These are phyloP conservation scores for Patella ulyssiponensis DNA, from an alignment of 2,888 invertebrate species.

Conservation along the genomic window DNA sequence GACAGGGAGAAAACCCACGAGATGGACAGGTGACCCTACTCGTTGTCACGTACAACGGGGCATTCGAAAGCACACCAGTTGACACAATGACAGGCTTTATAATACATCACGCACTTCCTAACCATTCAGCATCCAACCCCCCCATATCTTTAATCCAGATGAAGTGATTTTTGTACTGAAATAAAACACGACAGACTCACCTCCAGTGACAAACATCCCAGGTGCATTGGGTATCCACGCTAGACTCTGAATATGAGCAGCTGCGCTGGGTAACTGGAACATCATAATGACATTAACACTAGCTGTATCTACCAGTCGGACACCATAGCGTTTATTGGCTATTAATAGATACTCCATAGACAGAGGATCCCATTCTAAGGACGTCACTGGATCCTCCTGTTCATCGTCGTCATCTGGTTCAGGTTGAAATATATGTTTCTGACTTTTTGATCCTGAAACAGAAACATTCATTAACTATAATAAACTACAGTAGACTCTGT, in stretches of 20 bases:
- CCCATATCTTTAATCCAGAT: too few relatives aligned
- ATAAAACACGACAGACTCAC: conserved; percentile 47
- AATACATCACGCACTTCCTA: too few relatives aligned
- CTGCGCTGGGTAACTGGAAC: conserved; percentile 70
- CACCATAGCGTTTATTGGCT: conserved; percentile 59
- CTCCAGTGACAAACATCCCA: conserved; percentile 74
- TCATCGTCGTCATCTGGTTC: conserved; percentile 53
- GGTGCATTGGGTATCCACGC: conserved; percentile 73
- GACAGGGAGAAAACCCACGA: too few relatives aligned
- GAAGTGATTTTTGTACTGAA: not conserved
- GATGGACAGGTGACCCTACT: too few relatives aligned
- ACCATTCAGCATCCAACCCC: too few relatives aligned
- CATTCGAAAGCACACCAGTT: too few relatives aligned
- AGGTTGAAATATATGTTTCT: conserved; percentile 57
- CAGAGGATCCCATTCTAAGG: conserved; percentile 72
- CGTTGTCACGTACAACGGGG: too few relatives aligned
- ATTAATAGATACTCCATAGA: conserved; percentile 72
- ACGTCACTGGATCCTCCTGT: conserved; percentile 61
- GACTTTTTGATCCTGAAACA: conserved; percentile 48
- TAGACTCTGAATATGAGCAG: conserved; percentile 68
- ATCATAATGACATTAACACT: conserved; percentile 59
- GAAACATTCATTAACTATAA: too few relatives aligned
- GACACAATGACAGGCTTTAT: too few relatives aligned
- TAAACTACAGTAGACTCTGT: too few relatives aligned
- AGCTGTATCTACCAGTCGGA: conserved; percentile 69